Evolutionary conservation across 2,888 invertebrate species (phyloP).

Genomic region (Apodemia mormo): DNA sequence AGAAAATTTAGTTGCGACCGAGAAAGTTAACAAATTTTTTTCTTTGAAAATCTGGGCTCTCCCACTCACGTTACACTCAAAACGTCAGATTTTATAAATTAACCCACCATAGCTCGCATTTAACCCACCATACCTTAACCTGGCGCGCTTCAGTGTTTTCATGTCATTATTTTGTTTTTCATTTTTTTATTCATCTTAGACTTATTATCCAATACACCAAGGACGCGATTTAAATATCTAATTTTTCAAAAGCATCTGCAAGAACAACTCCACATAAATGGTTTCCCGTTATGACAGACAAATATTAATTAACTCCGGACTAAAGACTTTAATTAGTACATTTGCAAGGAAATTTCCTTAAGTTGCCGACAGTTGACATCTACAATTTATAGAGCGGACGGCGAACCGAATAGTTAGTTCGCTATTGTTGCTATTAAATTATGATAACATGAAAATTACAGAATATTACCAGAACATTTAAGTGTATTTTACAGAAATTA

Average conservation of each 20-base stretch:
- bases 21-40: too few species aligned
- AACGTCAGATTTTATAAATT: too few species aligned
- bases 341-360: constrained; percentile 72
- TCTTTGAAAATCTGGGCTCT: too few species aligned
- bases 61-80: too few species aligned
- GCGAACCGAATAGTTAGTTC: constrained; percentile 68
- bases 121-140: too few species aligned
- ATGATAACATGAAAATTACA: constrained; percentile 60
- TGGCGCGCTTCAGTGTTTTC: too few species aligned
- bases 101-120: too few species aligned
- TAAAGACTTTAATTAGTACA: constrained; percentile 72
- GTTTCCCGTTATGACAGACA: constrained; percentile 47
- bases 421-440: constrained; percentile 75
- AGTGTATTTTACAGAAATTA: neutral
- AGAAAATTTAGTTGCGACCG: too few species aligned
- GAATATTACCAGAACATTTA: constrained; percentile 26
- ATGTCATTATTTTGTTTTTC: too few species aligned
- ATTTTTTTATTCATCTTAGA: too few species aligned
- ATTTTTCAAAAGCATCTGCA: neutral
- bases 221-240: too few species aligned
- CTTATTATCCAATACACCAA: too few species aligned
- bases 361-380: constrained; percentile 79
- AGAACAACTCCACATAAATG: neutral
- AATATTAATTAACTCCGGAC: constrained; percentile 73
- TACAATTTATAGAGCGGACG: constrained; percentile 72